phyloP scores from a whole-genome alignment of 2,888 invertebrate genomes.

The Hirudinaria manillensis region DNA sequence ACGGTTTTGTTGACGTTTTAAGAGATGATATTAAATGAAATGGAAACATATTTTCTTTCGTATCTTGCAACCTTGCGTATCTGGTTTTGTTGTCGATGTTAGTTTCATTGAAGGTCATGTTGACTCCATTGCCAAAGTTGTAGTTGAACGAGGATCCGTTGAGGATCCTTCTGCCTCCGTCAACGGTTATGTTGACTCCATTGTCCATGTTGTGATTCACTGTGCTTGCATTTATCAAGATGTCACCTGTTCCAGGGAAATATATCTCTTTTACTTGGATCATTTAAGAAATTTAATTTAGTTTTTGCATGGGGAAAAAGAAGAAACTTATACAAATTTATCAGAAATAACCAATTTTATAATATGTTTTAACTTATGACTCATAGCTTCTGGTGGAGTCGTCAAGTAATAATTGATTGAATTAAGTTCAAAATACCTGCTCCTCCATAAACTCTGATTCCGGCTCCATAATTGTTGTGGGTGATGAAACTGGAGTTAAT shows the following conservation, averaged over 20 bases:
- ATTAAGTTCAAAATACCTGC: slow-evolving; percentile 54
- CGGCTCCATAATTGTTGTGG: slow-evolving; percentile 77
- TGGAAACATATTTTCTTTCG: background rate
- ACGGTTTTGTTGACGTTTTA: background rate
- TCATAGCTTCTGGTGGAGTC: too few relatives aligned
- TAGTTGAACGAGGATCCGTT: slow-evolving; percentile 77
- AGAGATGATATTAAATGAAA: background rate
- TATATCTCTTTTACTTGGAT: background rate
- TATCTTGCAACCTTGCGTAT: slow-evolving; percentile 24
- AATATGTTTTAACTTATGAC: too few relatives aligned
- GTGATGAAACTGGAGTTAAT: slow-evolving; percentile 75
- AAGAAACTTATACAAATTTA: background rate
- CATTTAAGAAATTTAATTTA: background rate
- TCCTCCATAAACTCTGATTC: slow-evolving; percentile 79
- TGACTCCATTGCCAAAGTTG: slow-evolving; percentile 69
- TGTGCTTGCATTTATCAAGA: slow-evolving; percentile 82
- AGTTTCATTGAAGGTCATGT: slow-evolving; percentile 43
- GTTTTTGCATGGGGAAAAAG: too few relatives aligned
- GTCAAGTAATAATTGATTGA: background rate
- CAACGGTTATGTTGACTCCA: slow-evolving; percentile 89
- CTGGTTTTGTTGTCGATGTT: slow-evolving; percentile 49
- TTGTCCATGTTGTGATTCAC: slow-evolving; percentile 70
- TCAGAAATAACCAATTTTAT: too few relatives aligned
- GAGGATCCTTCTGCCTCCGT: slow-evolving; percentile 86
- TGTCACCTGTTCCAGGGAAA: slow-evolving; percentile 62